phyloP scores from a whole-genome alignment of 2,888 invertebrate genomes.

The Yponomeuta evonymella region DNA sequence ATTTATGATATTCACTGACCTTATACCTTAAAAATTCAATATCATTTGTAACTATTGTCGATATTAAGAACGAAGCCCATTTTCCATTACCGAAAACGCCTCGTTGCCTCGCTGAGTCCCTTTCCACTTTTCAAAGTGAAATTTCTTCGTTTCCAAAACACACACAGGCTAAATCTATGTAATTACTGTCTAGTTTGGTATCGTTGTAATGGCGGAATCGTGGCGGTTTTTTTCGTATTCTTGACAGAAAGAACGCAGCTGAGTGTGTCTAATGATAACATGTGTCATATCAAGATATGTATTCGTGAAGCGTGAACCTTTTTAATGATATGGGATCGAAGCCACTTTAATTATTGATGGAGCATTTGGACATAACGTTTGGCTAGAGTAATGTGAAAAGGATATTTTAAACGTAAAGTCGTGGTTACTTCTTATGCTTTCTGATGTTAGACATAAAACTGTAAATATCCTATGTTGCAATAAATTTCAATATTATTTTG shows the following conservation, averaged over 20 bases:
- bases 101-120: neutral
- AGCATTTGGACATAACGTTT: neutral
- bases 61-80: neutral
- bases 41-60: neutral
- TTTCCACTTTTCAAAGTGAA: neutral
- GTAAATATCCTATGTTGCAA: too few relatives aligned
- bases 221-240: neutral
- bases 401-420: too few relatives aligned
- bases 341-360: constrained; percentile 13
- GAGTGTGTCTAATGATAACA: constrained; percentile 16
- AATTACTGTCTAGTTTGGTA: neutral
- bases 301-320: constrained; percentile 21
- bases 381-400: neutral
- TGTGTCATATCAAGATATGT: constrained; percentile 20
- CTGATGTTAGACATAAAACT: too few relatives aligned
- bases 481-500: too few relatives aligned
- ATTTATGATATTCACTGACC: too few relatives aligned
- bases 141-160: neutral
- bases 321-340: constrained; percentile 17
- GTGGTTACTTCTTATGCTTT: too few relatives aligned
- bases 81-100: neutral
- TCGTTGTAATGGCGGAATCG: constrained; percentile 1
- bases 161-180: neutral
- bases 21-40: too few relatives aligned
- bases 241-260: neutral